Conservation (phyloP, 2,113 vertebrate species). For the Paradisaea rubra region DNA sequence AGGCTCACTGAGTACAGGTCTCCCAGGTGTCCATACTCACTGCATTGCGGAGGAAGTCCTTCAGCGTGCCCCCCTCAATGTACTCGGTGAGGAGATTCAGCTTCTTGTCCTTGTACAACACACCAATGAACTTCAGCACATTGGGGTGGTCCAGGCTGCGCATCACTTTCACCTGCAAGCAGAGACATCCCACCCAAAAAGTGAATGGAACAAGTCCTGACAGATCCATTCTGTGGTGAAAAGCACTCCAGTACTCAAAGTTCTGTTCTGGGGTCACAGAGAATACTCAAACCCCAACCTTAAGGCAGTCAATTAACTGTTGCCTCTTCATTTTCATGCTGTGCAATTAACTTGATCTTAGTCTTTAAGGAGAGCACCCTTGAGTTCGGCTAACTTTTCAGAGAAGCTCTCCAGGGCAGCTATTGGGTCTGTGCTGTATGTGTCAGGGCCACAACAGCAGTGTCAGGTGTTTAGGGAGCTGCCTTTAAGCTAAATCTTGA, state of each 20-base stretch:
- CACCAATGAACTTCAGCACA: conserved; percentile 93
- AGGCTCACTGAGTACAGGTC: not conserved
- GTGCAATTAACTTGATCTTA: not conserved
- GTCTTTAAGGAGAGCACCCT: not conserved
- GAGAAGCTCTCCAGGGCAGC: not conserved
- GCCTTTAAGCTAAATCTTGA: not conserved
- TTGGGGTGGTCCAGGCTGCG: conserved; percentile 91
- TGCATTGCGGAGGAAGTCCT: conserved; percentile 89
- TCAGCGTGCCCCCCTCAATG: conserved; percentile 93
- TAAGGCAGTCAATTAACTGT: not conserved
- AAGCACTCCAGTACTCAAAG: not conserved
- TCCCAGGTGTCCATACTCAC: conserved; percentile 65
- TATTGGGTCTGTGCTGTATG: not conserved
- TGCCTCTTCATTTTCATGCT: not conserved
- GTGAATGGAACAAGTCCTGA: not conserved
- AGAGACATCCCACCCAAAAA: not conserved
- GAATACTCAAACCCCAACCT: not conserved
- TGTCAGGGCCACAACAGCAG: not conserved
- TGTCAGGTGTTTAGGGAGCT: not conserved
- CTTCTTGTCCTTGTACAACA: conserved; percentile 95
- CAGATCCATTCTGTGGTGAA: not conserved
- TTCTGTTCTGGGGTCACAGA: not conserved
- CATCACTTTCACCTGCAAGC: conserved; percentile 94
- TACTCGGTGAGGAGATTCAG: conserved; percentile 94
- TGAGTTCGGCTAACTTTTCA: not conserved